A percentile compares a stretch with the other conserved stretches of the same genome.
Evolutionary conservation across 2,888 invertebrate genomes (phyloP).

Genomic region (Tolmerus cingulatus): DNA sequence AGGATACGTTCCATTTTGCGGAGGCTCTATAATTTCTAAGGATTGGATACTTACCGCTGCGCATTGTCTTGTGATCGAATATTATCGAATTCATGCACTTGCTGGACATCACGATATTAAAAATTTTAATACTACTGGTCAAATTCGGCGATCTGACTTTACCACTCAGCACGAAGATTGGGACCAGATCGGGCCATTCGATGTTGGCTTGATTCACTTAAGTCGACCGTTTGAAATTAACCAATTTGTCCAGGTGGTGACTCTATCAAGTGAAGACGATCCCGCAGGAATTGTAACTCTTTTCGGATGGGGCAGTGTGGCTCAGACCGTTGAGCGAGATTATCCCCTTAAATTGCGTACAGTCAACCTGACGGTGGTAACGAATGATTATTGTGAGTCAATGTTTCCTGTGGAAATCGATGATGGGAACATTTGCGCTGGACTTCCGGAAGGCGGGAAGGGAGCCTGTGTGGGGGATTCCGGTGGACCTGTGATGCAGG

Average conservation of each 20-base stretch:
- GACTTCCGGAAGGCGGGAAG: constrained; percentile 37
- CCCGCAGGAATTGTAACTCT: constrained; percentile 31
- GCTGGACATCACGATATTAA: constrained; percentile 43
- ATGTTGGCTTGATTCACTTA: constrained; percentile 47
- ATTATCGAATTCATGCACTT: constrained; percentile 31
- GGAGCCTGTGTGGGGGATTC: constrained; percentile 51
- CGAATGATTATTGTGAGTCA: constrained; percentile 39
- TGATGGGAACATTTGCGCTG: constrained; percentile 48
- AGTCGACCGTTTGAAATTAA: constrained; percentile 43
- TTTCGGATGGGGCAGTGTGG: constrained; percentile 50
- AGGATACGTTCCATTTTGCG: constrained; percentile 43
- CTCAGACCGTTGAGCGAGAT: constrained; percentile 1
- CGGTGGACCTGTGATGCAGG: constrained; percentile 50
- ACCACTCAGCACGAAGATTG: constrained; percentile 32
- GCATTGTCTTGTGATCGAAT: constrained; percentile 45
- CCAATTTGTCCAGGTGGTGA: constrained; percentile 39
- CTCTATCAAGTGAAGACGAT: constrained; percentile 2
- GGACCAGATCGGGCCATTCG: constrained; percentile 45
- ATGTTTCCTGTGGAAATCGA: constrained; percentile 26
- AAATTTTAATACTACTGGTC: neutral
- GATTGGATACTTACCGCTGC: constrained; percentile 49
- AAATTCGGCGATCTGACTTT: constrained; percentile 34
- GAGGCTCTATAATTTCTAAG: constrained; percentile 45
- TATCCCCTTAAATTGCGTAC: constrained; percentile 42
- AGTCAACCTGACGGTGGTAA: constrained; percentile 43